Percentiles rank a stretch among this genome's conserved stretches.
These are phyloP conservation scores for Brienomyrus brachyistius DNA, from an alignment of 2,113 vertebrate species.

Conservation along the genomic window DNA sequence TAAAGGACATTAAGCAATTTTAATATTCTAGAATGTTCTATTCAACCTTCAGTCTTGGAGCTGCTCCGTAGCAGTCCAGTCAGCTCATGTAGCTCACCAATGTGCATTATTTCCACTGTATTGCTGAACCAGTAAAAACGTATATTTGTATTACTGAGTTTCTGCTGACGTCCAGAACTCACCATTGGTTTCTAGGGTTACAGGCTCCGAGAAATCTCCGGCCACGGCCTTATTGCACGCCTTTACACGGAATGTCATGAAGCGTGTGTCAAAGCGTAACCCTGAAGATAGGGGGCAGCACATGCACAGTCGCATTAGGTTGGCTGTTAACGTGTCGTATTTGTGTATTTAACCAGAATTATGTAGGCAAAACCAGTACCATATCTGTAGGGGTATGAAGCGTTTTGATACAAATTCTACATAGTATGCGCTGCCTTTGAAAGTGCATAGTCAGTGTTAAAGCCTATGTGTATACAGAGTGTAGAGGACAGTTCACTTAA, in stretches of 20 bases:
- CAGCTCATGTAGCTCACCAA: neutral
- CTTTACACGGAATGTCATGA: slow-evolving; percentile 84
- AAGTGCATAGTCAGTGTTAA: neutral
- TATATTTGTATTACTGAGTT: neutral
- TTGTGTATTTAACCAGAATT: neutral
- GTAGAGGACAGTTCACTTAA: neutral
- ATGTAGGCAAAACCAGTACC: neutral
- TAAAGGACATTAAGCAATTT: neutral
- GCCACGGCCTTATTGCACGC: slow-evolving; percentile 92
- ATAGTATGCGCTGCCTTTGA: neutral
- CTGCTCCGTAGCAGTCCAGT: neutral
- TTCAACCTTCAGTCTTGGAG: neutral
- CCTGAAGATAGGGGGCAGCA: slow-evolving; percentile 39
- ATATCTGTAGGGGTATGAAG: neutral
- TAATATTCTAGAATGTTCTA: neutral
- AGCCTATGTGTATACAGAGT: neutral
- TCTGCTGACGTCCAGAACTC: slow-evolving; percentile 28
- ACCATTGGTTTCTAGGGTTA: slow-evolving; percentile 88
- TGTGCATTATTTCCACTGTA: neutral
- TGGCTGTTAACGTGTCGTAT: too few species aligned
- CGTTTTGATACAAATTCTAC: neutral
- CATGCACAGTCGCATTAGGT: neutral
- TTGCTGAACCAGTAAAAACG: neutral
- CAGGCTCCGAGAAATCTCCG: slow-evolving; percentile 83
- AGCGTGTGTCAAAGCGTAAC: slow-evolving; percentile 85